Evolutionary conservation across 1,140 invertebrate genomes (phyloP).

Genomic region (Platyscapa corneri): DNA sequence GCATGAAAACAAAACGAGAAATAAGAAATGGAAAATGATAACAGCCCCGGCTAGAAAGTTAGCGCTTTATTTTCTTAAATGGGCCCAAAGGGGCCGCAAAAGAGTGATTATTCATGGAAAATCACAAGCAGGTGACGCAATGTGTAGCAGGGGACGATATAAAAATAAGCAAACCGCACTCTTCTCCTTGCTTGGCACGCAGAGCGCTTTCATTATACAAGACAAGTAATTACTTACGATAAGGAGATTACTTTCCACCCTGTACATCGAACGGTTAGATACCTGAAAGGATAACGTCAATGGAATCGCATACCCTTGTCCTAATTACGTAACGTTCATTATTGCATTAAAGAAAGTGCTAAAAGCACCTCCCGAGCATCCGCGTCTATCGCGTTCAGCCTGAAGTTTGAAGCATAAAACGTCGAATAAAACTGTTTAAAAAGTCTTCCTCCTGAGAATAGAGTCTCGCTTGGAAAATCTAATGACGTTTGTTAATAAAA

Average conservation of each 20-base stretch:
- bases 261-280: conserved; percentile 18
- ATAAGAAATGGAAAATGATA: neutral
- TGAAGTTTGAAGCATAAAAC: conserved; percentile 1
- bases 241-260: conserved; percentile 35
- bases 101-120: conserved; percentile 26
- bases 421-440: neutral
- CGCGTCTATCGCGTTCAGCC: conserved; percentile 47
- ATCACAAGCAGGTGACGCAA: neutral
- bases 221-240: conserved; percentile 50
- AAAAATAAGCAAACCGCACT: neutral
- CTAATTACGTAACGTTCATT: conserved; percentile 41
- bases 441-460: neutral
- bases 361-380: conserved; percentile 27
- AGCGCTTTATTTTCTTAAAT: conserved; percentile 7
- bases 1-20: neutral
- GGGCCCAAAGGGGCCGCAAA: neutral
- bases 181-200: neutral
- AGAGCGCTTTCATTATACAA: conserved; percentile 36
- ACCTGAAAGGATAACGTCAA: conserved; percentile 42
- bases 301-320: conserved; percentile 28
- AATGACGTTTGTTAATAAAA: too few species aligned
- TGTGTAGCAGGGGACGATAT: neutral
- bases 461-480: neutral
- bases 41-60: neutral
- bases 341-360: conserved; percentile 51